These are phyloP conservation scores for Rachycentron canadum DNA, from an alignment of 2,797 vertebrate species.

Conservation along the genomic window DNA sequence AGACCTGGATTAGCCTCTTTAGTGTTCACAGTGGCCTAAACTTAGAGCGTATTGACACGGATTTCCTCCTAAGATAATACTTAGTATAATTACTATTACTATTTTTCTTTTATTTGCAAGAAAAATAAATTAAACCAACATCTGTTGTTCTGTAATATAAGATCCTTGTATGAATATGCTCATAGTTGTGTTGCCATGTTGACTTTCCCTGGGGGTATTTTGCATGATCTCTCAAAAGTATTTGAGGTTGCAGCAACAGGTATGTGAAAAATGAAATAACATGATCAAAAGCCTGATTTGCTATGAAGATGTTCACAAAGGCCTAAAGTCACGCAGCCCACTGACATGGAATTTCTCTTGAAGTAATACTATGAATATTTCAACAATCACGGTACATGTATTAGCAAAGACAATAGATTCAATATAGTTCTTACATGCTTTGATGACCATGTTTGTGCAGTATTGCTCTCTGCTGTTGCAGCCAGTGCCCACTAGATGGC, in stretches of 20 bases:
- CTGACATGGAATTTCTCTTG: neutral
- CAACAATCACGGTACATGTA: neutral
- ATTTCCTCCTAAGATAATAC: neutral
- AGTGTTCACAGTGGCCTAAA: neutral
- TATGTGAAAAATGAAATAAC: neutral
- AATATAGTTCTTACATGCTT: neutral
- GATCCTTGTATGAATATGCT: neutral
- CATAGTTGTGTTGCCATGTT: neutral
- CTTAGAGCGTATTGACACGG: neutral
- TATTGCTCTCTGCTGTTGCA: conserved; percentile 24
- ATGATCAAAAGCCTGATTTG: neutral
- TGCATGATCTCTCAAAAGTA: neutral
- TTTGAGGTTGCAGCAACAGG: neutral
- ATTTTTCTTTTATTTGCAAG: neutral
- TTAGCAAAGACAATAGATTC: neutral
- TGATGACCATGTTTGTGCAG: neutral
- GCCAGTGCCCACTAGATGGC: conserved; percentile 61
- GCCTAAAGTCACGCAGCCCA: neutral
- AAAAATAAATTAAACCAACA: neutral
- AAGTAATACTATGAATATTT: neutral
- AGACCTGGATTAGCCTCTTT: neutral
- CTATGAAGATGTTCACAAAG: neutral
- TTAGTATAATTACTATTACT: neutral
- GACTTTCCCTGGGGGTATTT: neutral
- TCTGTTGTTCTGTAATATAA: neutral